These are phyloP conservation scores for Drosophila orena DNA, from an alignment of 1,140 invertebrate species.

Conservation along the genomic window DNA sequence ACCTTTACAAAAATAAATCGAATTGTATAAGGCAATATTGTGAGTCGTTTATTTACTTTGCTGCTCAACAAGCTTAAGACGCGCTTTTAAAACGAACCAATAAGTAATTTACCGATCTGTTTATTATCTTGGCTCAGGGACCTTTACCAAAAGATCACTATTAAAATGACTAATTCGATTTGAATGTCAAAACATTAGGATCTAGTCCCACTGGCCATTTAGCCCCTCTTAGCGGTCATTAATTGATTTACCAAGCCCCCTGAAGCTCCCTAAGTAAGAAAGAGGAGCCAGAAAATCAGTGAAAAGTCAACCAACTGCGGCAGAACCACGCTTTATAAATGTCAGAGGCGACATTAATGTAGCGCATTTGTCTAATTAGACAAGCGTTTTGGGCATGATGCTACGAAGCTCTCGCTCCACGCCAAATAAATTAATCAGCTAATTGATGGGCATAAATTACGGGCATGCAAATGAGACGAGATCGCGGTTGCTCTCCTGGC, in stretches of 20 bases:
- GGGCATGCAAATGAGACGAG: slow-evolving; percentile 64
- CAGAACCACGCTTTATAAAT: slow-evolving; percentile 70
- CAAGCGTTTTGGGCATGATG: slow-evolving; percentile 66
- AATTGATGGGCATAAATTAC: slow-evolving; percentile 81
- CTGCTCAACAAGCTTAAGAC: no score
- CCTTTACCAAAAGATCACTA: background rate
- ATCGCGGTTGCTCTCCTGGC: slow-evolving; percentile 3
- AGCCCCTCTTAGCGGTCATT: slow-evolving; percentile 31
- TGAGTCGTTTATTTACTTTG: background rate
- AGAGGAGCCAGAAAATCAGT: slow-evolving; percentile 17
- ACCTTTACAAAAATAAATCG: background rate
- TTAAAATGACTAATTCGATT: slow-evolving; percentile 18
- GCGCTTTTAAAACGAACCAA: background rate
- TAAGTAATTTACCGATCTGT: background rate
- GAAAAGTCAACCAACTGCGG: slow-evolving; percentile 23
- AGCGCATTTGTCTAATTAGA: slow-evolving; percentile 82
- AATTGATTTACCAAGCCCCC: slow-evolving; percentile 20
- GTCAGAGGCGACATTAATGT: slow-evolving; percentile 77
- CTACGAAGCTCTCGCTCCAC: slow-evolving; percentile 39
- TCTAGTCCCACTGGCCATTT: slow-evolving; percentile 31
- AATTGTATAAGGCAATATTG: background rate
- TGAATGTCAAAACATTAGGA: slow-evolving; percentile 30
- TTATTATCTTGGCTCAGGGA: background rate
- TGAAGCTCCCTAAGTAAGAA: slow-evolving; percentile 9
- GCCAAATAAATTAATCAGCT: slow-evolving; percentile 82